A percentile compares a stretch with the other conserved stretches of the same genome.
Conservation (phyloP, 2,888 invertebrate species). For the Oegoconia quadripuncta region DNA sequence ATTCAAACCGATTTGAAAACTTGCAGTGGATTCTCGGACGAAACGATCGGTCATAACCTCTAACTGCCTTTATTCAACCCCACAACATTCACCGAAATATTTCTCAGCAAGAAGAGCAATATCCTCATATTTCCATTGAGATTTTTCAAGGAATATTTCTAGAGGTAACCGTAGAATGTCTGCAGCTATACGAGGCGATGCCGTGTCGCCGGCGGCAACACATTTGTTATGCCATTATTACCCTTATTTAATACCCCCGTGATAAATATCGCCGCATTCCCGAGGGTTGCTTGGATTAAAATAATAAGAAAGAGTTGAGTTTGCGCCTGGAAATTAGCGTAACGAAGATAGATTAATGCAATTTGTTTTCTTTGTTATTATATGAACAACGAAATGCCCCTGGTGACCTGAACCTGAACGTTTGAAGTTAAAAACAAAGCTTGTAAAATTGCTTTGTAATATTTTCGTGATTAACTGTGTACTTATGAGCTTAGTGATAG, state of each 20-base stretch:
- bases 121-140: slow-evolving; percentile 13
- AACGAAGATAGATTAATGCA: not conserved
- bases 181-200: slow-evolving; percentile 27
- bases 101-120: not conserved
- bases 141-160: slow-evolving; percentile 25
- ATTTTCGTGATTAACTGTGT: too few species aligned
- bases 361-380: slow-evolving; percentile 3
- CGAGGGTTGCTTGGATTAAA: slow-evolving; percentile 44
- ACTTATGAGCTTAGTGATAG: too few species aligned
- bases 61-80: too few species aligned
- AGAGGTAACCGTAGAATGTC: slow-evolving; percentile 13
- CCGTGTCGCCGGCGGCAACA: slow-evolving; percentile 42
- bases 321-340: slow-evolving; percentile 30
- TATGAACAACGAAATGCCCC: too few species aligned
- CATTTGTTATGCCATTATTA: slow-evolving; percentile 66
- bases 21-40: too few species aligned
- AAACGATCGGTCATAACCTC: too few species aligned
- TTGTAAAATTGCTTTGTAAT: too few species aligned
- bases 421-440: too few species aligned
- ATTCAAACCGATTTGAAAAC: too few species aligned
- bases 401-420: too few species aligned
- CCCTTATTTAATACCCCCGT: slow-evolving; percentile 61
- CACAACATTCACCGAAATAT: not conserved
- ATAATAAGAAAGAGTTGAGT: slow-evolving; percentile 48
- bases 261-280: slow-evolving; percentile 51